Evolutionary conservation across 1,140 invertebrate genomes (phyloP).

Genomic region (Calycopis cecrops): DNA sequence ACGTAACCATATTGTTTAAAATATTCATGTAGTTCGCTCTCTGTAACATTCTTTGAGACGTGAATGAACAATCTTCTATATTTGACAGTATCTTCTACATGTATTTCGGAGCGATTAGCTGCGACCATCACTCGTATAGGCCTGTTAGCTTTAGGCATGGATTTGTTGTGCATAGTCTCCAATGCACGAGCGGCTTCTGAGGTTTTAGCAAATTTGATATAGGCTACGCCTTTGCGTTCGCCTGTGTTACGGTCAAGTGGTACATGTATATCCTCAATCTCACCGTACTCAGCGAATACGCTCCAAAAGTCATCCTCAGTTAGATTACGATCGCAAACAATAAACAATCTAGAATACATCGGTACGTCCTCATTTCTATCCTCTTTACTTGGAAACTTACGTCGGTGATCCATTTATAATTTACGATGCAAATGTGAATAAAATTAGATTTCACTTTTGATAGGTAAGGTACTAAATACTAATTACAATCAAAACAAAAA

Average conservation of each 20-base stretch:
- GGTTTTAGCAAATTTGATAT: conserved; percentile 90
- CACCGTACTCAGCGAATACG: conserved; percentile 88
- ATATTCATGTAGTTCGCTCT: conserved; percentile 86
- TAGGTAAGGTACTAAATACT: too few relatives aligned
- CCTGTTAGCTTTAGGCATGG: conserved; percentile 81
- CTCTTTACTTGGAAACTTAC: conserved; percentile 33
- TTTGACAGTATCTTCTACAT: conserved; percentile 86
- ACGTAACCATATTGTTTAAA: conserved; percentile 89
- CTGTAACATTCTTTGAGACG: conserved; percentile 85
- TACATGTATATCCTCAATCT: conserved; percentile 91
- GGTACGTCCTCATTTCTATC: conserved; percentile 39
- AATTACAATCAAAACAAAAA: too few relatives aligned
- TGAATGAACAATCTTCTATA: conserved; percentile 91
- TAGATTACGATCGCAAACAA: conserved; percentile 87
- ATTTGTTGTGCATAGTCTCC: conserved; percentile 91
- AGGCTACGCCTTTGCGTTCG: conserved; percentile 88
- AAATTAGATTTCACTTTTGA: too few relatives aligned
- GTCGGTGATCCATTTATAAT: conserved; percentile 32
- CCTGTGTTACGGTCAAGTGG: conserved; percentile 89
- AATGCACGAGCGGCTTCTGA: conserved; percentile 88
- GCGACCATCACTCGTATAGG: conserved; percentile 93
- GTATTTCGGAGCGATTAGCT: conserved; percentile 80
- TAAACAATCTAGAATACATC: conserved; percentile 80
- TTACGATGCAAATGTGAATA: too few relatives aligned
- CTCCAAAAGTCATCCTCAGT: conserved; percentile 87